Conservation (phyloP, 2,888 invertebrate genomes). For the Troglohyphantes excavatus region DNA sequence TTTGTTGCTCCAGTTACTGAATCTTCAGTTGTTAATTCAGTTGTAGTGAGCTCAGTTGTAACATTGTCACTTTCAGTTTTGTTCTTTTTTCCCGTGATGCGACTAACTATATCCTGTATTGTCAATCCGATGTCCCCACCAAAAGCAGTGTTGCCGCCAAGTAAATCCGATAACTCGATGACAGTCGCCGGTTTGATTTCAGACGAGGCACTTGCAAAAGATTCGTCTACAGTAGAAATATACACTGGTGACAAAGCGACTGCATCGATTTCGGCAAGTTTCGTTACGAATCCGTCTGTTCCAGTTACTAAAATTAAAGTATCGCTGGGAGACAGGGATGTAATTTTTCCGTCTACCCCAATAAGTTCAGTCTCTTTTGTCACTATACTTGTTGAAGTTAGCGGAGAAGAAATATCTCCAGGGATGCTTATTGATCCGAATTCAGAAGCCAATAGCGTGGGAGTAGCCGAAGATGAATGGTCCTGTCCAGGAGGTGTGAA, state of each 20-base stretch:
- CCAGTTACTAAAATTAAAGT: constrained; percentile 75
- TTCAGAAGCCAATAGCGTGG: neutral
- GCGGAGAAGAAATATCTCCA: constrained; percentile 1
- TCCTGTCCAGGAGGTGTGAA: neutral
- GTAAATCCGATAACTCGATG: constrained; percentile 80
- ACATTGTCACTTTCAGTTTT: constrained; percentile 55
- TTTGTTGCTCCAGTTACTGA: constrained; percentile 5
- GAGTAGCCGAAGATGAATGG: neutral
- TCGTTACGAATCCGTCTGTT: constrained; percentile 73
- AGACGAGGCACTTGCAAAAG: constrained; percentile 2
- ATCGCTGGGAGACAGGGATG: constrained; percentile 62
- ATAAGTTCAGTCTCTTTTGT: constrained; percentile 71
- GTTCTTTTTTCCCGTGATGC: constrained; percentile 78
- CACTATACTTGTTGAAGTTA: constrained; percentile 64
- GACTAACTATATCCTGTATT: constrained; percentile 80
- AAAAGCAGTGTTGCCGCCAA: constrained; percentile 79
- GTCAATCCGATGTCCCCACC: constrained; percentile 80
- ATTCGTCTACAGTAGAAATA: constrained; percentile 42
- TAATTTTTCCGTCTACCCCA: constrained; percentile 70
- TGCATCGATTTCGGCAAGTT: constrained; percentile 66
- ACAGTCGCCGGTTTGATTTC: constrained; percentile 80
- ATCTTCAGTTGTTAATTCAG: constrained; percentile 35
- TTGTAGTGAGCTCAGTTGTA: constrained; percentile 29
- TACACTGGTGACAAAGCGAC: constrained; percentile 46
- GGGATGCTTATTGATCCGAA: constrained; percentile 9